A percentile compares a stretch with the other conserved stretches of the same genome.
Conservation (phyloP, 2,888 invertebrate genomes). For the Drosophila flavopinicola region DNA sequence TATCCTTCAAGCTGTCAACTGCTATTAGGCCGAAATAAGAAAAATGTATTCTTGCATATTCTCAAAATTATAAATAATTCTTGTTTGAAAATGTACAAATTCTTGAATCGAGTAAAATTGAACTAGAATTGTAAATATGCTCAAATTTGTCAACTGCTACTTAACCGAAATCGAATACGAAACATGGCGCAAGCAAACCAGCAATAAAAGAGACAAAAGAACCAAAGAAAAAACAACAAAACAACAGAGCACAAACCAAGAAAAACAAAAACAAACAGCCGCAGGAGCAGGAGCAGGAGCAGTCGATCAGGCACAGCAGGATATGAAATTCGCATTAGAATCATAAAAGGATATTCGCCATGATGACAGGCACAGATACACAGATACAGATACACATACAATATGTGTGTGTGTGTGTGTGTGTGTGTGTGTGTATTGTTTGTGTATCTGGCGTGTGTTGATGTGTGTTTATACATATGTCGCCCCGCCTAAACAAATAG, state of each 20-base stretch:
- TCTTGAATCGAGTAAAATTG: slow-evolving; percentile 4
- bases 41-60: no score
- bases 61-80: no score
- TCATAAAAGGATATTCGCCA: slow-evolving; percentile 69
- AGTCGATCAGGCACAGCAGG: slow-evolving; percentile 48
- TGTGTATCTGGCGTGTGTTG: slow-evolving; percentile 42
- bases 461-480: slow-evolving; percentile 27
- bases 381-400: slow-evolving; percentile 19
- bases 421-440: slow-evolving; percentile 30
- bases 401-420: slow-evolving; percentile 16
- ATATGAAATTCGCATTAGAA: slow-evolving; percentile 64
- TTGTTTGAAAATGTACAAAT: no score
- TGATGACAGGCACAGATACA: slow-evolving; percentile 35
- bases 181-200: slow-evolving; percentile 8
- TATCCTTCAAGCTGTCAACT: no score
- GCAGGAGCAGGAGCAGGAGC: slow-evolving; percentile 3
- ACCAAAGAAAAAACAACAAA: background rate
- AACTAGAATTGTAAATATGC: slow-evolving; percentile 14
- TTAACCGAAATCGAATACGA: slow-evolving; percentile 10
- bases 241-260: no score
- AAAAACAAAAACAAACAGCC: slow-evolving; percentile 29
- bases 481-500: slow-evolving; percentile 68
- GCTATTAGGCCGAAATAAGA: no score
- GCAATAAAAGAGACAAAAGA: slow-evolving; percentile 22
- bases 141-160: slow-evolving; percentile 7